A percentile compares a stretch with the other conserved stretches of the same genome.
These are phyloP conservation scores for Sebastes minor DNA, from an alignment of 2,797 vertebrate genomes.

Conservation along the genomic window DNA sequence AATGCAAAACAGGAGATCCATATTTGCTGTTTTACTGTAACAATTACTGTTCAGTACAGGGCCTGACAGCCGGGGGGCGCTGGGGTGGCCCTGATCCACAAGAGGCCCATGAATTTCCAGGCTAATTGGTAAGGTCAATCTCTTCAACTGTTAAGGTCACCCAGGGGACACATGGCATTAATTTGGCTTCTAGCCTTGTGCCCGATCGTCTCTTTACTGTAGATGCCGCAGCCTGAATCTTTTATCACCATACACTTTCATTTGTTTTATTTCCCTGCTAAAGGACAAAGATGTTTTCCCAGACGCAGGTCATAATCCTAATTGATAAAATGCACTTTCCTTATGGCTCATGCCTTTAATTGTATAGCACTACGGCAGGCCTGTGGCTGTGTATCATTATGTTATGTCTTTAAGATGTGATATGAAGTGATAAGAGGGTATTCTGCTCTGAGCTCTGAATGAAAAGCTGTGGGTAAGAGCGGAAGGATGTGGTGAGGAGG, in stretches of 20 bases:
- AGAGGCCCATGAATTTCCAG: slow-evolving; percentile 18
- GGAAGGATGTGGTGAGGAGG: neutral
- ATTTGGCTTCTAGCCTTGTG: slow-evolving; percentile 21
- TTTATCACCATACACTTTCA: slow-evolving; percentile 1
- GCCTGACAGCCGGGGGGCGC: neutral
- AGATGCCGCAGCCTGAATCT: neutral
- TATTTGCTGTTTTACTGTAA: slow-evolving; percentile 12
- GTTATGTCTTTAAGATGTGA: slow-evolving; percentile 58
- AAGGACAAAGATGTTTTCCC: slow-evolving; percentile 27
- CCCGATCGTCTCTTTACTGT: neutral
- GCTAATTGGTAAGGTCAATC: slow-evolving; percentile 53
- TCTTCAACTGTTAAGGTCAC: slow-evolving; percentile 33
- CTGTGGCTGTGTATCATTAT: slow-evolving; percentile 45
- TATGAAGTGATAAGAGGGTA: slow-evolving; percentile 52
- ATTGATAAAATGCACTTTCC: slow-evolving; percentile 51
- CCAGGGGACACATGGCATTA: slow-evolving; percentile 33
- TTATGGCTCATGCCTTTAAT: slow-evolving; percentile 42
- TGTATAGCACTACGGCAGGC: slow-evolving; percentile 5
- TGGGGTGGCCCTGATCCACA: slow-evolving; percentile 21
- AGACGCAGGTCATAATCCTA: slow-evolving; percentile 24
- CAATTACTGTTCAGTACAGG: neutral
- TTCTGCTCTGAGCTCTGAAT: slow-evolving; percentile 11
- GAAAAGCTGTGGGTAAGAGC: slow-evolving; percentile 13
- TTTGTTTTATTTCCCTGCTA: slow-evolving; percentile 16
- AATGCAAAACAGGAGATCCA: neutral